Conservation (phyloP, 2,797 vertebrate genomes). For the Amblyopsis hoosieri region DNA sequence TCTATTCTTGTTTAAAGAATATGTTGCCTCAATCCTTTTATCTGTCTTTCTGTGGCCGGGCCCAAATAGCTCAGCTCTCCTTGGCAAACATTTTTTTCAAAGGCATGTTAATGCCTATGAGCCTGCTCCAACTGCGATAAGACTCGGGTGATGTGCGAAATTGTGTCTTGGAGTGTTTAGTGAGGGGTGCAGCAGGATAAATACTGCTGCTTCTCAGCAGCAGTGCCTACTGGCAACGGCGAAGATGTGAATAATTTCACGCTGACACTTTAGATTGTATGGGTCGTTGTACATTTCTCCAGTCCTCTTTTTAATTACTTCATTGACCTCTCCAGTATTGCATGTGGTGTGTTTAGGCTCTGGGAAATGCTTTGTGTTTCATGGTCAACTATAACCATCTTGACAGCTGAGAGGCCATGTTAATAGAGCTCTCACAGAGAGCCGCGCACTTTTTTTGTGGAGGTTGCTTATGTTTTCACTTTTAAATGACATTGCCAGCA, state of each 20-base stretch:
- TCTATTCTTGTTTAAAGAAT: conserved; percentile 34
- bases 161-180: conserved; percentile 31
- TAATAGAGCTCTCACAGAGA: conserved; percentile 11
- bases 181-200: conserved; percentile 46
- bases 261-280: conserved; percentile 4
- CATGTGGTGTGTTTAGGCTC: conserved; percentile 1
- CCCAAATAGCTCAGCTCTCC: conserved; percentile 29
- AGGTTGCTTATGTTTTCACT: conserved; percentile 9
- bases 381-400: background rate
- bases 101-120: conserved; percentile 48
- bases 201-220: conserved; percentile 23
- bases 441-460: conserved; percentile 1
- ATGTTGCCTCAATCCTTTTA: conserved; percentile 12
- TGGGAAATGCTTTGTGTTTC: conserved; percentile 1
- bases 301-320: conserved; percentile 10
- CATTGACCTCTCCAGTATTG: background rate
- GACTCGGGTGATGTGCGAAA: conserved; percentile 45
- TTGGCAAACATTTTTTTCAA: conserved; percentile 55
- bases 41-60: conserved; percentile 12
- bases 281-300: background rate
- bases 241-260: background rate
- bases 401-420: conserved; percentile 1
- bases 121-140: conserved; percentile 33
- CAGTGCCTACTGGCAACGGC: background rate
- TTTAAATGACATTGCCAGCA: background rate